Conservation (phyloP, 2,113 vertebrate genomes). For the Xenopus borealis region DNA sequence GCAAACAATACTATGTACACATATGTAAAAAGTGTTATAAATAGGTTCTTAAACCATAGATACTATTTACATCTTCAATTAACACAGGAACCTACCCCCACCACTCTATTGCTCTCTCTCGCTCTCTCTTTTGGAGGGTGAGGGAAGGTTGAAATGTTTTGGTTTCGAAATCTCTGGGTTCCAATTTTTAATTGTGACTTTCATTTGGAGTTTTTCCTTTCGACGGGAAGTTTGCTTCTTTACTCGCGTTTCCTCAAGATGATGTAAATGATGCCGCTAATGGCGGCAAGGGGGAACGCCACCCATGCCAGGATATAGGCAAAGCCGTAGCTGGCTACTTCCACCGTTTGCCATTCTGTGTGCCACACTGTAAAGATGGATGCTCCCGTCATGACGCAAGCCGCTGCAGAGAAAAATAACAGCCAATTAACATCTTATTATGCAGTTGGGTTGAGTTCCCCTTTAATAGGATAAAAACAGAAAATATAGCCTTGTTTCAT, state of each 20-base stretch:
- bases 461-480: no score
- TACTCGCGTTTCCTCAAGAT: constrained; percentile 95
- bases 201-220: not conserved
- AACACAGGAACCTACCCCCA: constrained; percentile 72
- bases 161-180: constrained; percentile 48
- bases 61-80: constrained; percentile 99
- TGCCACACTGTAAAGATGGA: constrained; percentile 93
- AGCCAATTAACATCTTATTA: not conserved
- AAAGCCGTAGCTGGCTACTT: constrained; percentile 69
- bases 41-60: constrained; percentile 99
- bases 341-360: constrained; percentile 67
- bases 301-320: constrained; percentile 96
- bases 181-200: constrained; percentile 45
- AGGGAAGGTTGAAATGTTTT: constrained; percentile 36
- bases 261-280: constrained; percentile 90
- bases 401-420: constrained; percentile 65
- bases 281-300: constrained; percentile 86
- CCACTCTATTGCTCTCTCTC: no score
- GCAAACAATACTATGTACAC: constrained; percentile 99
- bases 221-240: constrained; percentile 47
- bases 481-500: no score
- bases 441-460: no score
- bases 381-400: constrained; percentile 89
- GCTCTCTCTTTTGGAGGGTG: constrained; percentile 55
- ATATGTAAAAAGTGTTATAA: constrained; percentile 99